Conservation (phyloP, 2,113 vertebrate genomes). For the Chamaea fasciata region DNA sequence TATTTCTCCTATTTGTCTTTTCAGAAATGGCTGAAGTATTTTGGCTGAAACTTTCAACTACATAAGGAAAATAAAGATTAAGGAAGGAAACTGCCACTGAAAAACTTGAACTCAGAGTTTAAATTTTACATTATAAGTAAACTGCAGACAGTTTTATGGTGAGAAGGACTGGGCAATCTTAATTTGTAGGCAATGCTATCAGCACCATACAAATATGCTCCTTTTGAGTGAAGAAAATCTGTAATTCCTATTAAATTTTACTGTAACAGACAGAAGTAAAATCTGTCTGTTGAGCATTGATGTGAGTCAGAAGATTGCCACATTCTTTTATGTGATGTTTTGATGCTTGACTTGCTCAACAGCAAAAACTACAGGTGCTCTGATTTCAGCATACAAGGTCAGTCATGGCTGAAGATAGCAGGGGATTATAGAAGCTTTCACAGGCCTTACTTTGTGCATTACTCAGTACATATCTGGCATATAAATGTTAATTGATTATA, state of each 20-base stretch:
- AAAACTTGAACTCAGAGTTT: background rate
- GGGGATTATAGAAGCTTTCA: slow-evolving; percentile 30
- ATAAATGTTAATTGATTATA: slow-evolving; percentile 65
- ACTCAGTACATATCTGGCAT: slow-evolving; percentile 56
- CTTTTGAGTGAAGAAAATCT: background rate
- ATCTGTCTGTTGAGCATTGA: background rate
- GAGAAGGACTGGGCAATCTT: background rate
- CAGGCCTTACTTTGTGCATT: slow-evolving; percentile 46
- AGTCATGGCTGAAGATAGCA: slow-evolving; percentile 38
- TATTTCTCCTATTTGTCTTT: background rate
- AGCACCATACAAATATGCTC: background rate
- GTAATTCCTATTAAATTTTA: background rate
- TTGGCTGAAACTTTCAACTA: background rate
- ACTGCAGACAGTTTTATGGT: background rate
- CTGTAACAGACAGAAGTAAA: background rate
- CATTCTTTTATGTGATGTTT: background rate
- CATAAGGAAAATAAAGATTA: background rate
- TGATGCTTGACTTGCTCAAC: slow-evolving; percentile 26
- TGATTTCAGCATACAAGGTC: slow-evolving; percentile 7
- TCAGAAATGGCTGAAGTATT: background rate
- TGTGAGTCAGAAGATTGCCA: background rate
- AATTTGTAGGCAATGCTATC: background rate
- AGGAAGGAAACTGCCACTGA: background rate
- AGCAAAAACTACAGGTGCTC: slow-evolving; percentile 24
- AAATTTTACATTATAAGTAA: background rate